These are phyloP conservation scores for Kuschelorhynchus macadamiae DNA, from an alignment of 2,888 invertebrate species.

Conservation along the genomic window DNA sequence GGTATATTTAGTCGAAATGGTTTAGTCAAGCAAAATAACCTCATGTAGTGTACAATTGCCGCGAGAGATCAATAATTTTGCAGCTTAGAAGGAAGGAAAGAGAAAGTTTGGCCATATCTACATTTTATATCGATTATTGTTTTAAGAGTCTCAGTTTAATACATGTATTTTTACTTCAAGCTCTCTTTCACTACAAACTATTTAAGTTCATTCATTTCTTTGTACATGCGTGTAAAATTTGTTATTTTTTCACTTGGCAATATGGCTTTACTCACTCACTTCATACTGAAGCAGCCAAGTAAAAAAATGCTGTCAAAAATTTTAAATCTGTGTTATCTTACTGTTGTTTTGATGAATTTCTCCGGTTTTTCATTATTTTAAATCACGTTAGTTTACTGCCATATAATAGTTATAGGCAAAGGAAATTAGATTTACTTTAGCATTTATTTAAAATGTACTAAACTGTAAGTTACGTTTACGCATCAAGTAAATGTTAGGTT, in stretches of 20 bases:
- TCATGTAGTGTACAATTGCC: no score
- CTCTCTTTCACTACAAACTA: slow-evolving; percentile 44
- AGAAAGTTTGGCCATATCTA: not conserved
- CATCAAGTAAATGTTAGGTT: slow-evolving; percentile 21
- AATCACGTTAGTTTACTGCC: slow-evolving; percentile 41
- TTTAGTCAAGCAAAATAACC: no score
- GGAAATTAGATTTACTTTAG: slow-evolving; percentile 23
- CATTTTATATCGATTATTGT: slow-evolving; percentile 8
- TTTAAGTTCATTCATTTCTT: slow-evolving; percentile 11
- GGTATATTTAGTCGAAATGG: no score
- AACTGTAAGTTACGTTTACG: slow-evolving; percentile 29
- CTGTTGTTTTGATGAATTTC: slow-evolving; percentile 9
- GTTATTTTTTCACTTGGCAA: slow-evolving; percentile 13
- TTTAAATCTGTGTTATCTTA: not conserved
- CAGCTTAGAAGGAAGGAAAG: no score
- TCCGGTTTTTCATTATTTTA: slow-evolving; percentile 25
- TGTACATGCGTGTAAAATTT: not conserved
- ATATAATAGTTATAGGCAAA: slow-evolving; percentile 22
- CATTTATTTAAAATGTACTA: slow-evolving; percentile 39
- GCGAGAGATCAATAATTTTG: no score
- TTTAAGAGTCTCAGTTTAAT: slow-evolving; percentile 29
- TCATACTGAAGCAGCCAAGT: not conserved
- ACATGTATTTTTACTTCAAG: slow-evolving; percentile 43
- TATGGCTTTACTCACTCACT: slow-evolving; percentile 1
- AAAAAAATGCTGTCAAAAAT: not conserved